Base-by-base conservation (phyloP, 2,888 invertebrate species). In the Oscheius sp. region DNA sequence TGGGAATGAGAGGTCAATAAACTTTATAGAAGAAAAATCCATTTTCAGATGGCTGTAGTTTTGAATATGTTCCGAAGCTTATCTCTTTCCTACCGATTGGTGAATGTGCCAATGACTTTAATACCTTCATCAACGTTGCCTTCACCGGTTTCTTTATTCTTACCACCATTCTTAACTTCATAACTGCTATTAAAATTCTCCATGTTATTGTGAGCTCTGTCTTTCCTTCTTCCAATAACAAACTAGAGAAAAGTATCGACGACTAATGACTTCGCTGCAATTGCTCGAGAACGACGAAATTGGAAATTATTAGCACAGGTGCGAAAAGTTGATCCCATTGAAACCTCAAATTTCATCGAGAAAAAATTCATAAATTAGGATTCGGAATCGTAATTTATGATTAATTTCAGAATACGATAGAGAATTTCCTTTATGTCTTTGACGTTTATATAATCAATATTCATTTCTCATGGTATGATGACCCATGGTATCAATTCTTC, bases 11-110 rank as follows among this genome's bases (percentile, higher is more conserved):
- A 38, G 59, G 59, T 47, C 20, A 24, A n/a, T n/a, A n/a, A n/a
- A n/a, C n/a, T n/a, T n/a, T n/a, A n/a, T n/a, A n/a, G n/a, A n/a
- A n/a, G n/a, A n/a, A 54, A 9, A 32, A n/a, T 2, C 20, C n/a
- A n/a, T 26, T 59, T 59, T 59, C 44, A 59, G 59, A 59, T 41
- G 59, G 59, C 14, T 59, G 59, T 17, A 59, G 59, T 20, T 59
- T 59, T n/a, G 59, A 59, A 22, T 59, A 59, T n/a, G 44, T 28
- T 17, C 59, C 59, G 28, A 28, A 41, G 44, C 20, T 41, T 26
- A 44, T 59, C 28, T 59, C 59, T n/a, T 59, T 59, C 24, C 59
- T 59, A 14, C 59, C 59, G 9, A 28, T 22, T 14, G 59, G 59
- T 2, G 59, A 59, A 6, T 59, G 59, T 20, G 59, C 59, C 41